phyloP scores from a whole-genome alignment of 2,797 vertebrate genomes.

The Danio choprae region DNA sequence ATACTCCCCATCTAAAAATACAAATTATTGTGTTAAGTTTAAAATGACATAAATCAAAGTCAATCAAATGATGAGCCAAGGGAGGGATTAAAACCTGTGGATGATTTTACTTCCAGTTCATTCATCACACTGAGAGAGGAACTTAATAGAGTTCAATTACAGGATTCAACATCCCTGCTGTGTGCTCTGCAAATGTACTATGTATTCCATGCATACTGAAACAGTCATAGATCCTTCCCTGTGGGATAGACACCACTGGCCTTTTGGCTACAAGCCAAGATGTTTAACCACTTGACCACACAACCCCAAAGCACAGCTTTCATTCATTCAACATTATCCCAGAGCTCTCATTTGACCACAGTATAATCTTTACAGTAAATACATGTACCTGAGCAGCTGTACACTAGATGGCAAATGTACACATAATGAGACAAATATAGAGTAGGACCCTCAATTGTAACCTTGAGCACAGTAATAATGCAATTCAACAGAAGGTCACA shows the following conservation, averaged over 20 bases:
- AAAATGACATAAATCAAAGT: neutral
- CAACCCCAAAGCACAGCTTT: neutral
- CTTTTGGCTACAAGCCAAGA: slow-evolving; percentile 16
- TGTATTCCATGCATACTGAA: slow-evolving; percentile 9
- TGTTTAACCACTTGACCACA: slow-evolving; percentile 13
- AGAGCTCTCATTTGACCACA: neutral
- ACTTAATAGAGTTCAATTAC: neutral
- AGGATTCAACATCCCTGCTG: neutral
- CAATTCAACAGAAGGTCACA: neutral
- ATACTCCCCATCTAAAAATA: neutral
- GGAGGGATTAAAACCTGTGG: neutral
- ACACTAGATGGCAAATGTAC: neutral
- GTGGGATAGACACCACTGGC: neutral
- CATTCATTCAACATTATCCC: neutral
- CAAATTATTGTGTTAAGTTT: too few relatives aligned
- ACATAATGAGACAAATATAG: neutral
- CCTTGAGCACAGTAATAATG: slow-evolving; percentile 17
- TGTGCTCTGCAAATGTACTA: neutral
- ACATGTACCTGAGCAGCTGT: neutral
- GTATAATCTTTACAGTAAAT: slow-evolving; percentile 7
- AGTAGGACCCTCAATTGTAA: neutral
- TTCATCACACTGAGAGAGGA: neutral
- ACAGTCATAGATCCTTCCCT: neutral
- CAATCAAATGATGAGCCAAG: neutral
- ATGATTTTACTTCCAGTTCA: neutral